A percentile compares a stretch with the other conserved stretches of the same genome.
Conservation (phyloP, 2,888 invertebrate genomes). For the Clanis bilineata region DNA sequence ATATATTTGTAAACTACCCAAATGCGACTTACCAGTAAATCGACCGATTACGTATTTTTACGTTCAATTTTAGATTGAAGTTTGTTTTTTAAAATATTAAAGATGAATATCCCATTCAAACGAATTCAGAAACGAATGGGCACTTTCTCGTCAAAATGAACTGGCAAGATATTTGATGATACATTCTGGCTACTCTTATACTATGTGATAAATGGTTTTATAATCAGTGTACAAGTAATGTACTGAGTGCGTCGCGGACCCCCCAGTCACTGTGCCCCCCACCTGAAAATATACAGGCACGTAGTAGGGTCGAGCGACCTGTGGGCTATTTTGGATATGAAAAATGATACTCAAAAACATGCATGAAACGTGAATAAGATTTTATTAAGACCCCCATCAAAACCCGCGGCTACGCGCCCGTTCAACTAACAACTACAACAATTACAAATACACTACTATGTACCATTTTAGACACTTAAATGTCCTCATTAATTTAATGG, state of each 20-base stretch:
- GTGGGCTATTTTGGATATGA: neutral
- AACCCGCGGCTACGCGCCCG: slow-evolving; percentile 21
- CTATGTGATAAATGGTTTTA: slow-evolving; percentile 19
- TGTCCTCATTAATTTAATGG: slow-evolving; percentile 67
- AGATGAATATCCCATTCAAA: neutral
- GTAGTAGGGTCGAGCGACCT: neutral
- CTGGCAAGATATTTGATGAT: slow-evolving; percentile 1
- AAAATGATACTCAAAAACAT: neutral
- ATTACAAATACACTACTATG: slow-evolving; percentile 80
- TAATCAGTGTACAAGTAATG: slow-evolving; percentile 18
- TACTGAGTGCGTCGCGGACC: slow-evolving; percentile 72
- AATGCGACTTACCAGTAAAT: slow-evolving; percentile 10
- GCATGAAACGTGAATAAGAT: neutral
- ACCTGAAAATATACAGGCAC: slow-evolving; percentile 15
- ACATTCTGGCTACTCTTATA: slow-evolving; percentile 7
- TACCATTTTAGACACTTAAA: slow-evolving; percentile 76
- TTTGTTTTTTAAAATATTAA: neutral
- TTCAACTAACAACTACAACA: slow-evolving; percentile 78
- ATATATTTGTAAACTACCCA: neutral
- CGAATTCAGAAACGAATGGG: neutral
- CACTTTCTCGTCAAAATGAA: neutral
- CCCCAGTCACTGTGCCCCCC: slow-evolving; percentile 46
- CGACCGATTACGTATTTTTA: slow-evolving; percentile 9
- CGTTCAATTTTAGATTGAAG: neutral
- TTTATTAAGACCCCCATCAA: slow-evolving; percentile 5